phyloP scores from a whole-genome alignment of 2,113 vertebrate species.

The Callaeas wilsoni region DNA sequence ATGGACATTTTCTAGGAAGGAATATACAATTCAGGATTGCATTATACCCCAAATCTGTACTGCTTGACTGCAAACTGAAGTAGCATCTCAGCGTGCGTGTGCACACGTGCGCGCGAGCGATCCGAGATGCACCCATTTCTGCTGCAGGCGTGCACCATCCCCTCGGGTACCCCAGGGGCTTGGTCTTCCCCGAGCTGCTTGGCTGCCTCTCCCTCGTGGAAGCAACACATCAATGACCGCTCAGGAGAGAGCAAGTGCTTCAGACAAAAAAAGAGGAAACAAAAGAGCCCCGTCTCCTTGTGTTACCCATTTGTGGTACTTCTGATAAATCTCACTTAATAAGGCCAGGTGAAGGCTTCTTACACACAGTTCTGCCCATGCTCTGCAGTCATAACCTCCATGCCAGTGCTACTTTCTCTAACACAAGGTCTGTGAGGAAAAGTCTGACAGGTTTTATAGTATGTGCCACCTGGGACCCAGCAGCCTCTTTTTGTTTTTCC shows the following conservation, averaged over 20 bases:
- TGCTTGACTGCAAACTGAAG: not conserved
- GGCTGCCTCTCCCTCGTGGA: not conserved
- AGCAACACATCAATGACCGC: accelerated
- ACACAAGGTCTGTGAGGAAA: not conserved
- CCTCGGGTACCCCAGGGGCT: not conserved
- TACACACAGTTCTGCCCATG: not conserved
- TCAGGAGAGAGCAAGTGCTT: not conserved
- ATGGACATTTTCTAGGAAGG: not conserved
- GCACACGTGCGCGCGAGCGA: accelerated
- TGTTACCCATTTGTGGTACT: not conserved
- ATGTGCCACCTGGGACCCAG: not conserved
- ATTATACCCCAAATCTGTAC: not conserved
- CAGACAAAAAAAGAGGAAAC: not conserved
- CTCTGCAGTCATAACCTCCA: not conserved
- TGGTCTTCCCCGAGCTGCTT: not conserved
- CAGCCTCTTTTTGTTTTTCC: not conserved
- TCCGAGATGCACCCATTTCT: not conserved
- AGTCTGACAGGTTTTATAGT: not conserved
- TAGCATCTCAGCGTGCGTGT: accelerated
- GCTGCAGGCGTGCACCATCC: not conserved
- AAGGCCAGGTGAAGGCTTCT: not conserved
- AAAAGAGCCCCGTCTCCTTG: not conserved
- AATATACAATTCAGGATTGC: not conserved
- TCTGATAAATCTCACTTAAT: not conserved
- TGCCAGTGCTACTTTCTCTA: not conserved